phyloP scores from a whole-genome alignment of 1,140 invertebrate genomes.

The Lordiphosa mommai region DNA sequence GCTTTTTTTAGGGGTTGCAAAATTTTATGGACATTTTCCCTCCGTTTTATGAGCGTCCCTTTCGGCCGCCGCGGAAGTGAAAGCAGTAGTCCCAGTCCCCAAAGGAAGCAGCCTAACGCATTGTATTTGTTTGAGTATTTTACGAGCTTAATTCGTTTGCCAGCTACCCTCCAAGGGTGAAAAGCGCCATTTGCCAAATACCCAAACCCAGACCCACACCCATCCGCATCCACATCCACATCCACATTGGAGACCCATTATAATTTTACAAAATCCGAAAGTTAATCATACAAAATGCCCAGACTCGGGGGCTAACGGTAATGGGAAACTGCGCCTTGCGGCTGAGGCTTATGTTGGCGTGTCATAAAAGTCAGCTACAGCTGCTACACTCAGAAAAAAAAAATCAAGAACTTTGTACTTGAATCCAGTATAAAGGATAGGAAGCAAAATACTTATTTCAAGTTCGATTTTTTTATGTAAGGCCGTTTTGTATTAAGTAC shows the following conservation, averaged over 20 bases:
- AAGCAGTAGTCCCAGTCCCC: slow-evolving; percentile 47
- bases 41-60: slow-evolving; percentile 54
- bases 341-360: slow-evolving; percentile 31
- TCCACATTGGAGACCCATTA: slow-evolving; percentile 42
- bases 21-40: slow-evolving; percentile 39
- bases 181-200: slow-evolving; percentile 53
- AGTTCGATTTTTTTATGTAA: no score
- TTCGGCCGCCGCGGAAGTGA: slow-evolving; percentile 35
- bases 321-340: slow-evolving; percentile 49
- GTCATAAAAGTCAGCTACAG: slow-evolving; percentile 33
- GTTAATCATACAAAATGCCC: slow-evolving; percentile 66
- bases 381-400: not conserved
- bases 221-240: slow-evolving; percentile 8
- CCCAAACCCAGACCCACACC: not conserved
- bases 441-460: no score
- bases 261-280: slow-evolving; percentile 75
- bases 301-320: slow-evolving; percentile 4
- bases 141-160: slow-evolving; percentile 71
- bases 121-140: slow-evolving; percentile 50
- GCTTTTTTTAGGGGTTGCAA: slow-evolving; percentile 54
- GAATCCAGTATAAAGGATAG: no score
- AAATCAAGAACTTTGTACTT: no score
- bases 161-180: slow-evolving; percentile 40
- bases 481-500: no score
- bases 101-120: slow-evolving; percentile 30